Percentiles rank a stretch among this genome's conserved stretches.
These are phyloP conservation scores for Calypte anna DNA, from an alignment of 2,113 vertebrate species.

Conservation along the genomic window DNA sequence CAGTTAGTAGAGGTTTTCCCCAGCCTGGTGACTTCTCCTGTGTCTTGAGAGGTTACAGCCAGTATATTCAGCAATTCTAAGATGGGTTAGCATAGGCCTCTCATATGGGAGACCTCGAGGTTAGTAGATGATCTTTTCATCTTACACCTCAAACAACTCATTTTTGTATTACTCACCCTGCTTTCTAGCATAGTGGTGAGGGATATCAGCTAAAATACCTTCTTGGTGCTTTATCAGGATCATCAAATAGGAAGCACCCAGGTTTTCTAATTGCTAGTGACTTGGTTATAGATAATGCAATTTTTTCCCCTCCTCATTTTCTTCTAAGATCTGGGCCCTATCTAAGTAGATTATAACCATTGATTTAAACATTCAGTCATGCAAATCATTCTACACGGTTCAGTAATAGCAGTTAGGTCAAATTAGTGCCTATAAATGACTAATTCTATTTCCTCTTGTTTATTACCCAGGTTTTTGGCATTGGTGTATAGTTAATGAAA, in stretches of 20 bases:
- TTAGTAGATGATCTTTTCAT: not conserved
- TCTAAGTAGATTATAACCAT: slow-evolving; percentile 3
- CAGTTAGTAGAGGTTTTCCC: not conserved
- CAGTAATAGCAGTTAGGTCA: slow-evolving; percentile 26
- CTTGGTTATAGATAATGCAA: not conserved
- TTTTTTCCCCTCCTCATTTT: slow-evolving; percentile 11
- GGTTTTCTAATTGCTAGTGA: not conserved
- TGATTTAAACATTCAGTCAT: slow-evolving; percentile 35
- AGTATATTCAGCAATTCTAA: not conserved
- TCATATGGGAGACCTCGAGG: not conserved
- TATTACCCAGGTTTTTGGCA: slow-evolving; percentile 13
- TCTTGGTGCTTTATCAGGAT: not conserved
- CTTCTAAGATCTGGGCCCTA: not conserved
- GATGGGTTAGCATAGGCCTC: not conserved
- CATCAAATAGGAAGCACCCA: not conserved
- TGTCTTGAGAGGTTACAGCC: not conserved
- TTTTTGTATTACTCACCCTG: not conserved
- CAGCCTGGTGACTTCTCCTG: not conserved
- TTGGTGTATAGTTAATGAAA: not conserved
- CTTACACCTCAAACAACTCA: not conserved
- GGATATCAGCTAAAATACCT: not conserved
- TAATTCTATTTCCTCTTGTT: slow-evolving; percentile 49
- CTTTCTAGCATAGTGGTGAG: not conserved
- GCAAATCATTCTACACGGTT: not conserved
- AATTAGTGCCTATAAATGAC: slow-evolving; percentile 31